phyloP scores from a whole-genome alignment of 2,888 invertebrate species.

The Drosophila anomalata region DNA sequence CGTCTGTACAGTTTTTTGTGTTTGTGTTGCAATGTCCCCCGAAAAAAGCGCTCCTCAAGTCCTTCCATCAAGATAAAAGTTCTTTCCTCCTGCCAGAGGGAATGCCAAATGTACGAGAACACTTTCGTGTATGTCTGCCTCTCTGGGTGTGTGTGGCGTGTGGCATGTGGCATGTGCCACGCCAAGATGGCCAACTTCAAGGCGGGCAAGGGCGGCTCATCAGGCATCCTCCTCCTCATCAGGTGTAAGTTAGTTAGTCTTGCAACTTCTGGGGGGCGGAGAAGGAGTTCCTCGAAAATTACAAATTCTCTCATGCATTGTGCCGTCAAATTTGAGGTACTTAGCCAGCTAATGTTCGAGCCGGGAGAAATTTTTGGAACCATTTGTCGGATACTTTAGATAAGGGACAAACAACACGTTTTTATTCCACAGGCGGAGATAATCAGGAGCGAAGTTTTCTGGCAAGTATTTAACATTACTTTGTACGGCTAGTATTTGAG shows the following conservation, averaged over 20 bases:
- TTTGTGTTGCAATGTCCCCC: slow-evolving; percentile 22
- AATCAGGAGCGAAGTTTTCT: slow-evolving; percentile 25
- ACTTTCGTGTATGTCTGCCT: slow-evolving; percentile 30
- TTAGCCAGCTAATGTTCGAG: slow-evolving; percentile 40
- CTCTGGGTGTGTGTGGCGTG: slow-evolving; percentile 5
- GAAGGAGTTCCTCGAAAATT: slow-evolving; percentile 14
- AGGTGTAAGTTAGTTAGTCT: slow-evolving; percentile 40
- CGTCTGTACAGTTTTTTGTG: not conserved
- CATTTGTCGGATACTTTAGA: slow-evolving; percentile 40
- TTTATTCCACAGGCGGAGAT: slow-evolving; percentile 11
- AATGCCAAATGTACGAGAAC: slow-evolving; percentile 40
- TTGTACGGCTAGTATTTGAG: not conserved
- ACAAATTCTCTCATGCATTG: slow-evolving; percentile 42
- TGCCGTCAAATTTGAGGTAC: slow-evolving; percentile 39
- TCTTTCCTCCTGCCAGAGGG: slow-evolving; percentile 39
- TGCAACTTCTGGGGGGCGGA: not conserved
- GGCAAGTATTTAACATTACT: slow-evolving; percentile 11
- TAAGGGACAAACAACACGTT: slow-evolving; percentile 32
- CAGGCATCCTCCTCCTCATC: slow-evolving; percentile 1
- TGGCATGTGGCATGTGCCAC: slow-evolving; percentile 25
- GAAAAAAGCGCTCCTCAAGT: slow-evolving; percentile 40
- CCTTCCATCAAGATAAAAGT: slow-evolving; percentile 49
- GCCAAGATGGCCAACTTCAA: slow-evolving; percentile 33
- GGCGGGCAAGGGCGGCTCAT: not conserved
- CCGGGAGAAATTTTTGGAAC: slow-evolving; percentile 40